Conservation (phyloP, 1,140 invertebrate species). For the Lanistes nyassanus region DNA sequence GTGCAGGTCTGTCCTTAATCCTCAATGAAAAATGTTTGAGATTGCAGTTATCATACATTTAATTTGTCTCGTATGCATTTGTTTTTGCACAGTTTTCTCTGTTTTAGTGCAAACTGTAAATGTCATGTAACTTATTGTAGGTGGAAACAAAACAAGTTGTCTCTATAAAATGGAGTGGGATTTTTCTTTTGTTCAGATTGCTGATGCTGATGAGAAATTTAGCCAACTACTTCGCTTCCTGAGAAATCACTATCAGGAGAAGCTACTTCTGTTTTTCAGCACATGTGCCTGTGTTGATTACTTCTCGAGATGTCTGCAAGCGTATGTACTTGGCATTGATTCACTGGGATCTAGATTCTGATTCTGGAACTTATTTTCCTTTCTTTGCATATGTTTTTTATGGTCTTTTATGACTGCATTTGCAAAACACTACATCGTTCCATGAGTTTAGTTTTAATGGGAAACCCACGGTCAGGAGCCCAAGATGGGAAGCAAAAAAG, state of each 20-base stretch:
- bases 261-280: slow-evolving; percentile 93
- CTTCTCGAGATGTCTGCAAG: slow-evolving; percentile 80
- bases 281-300: slow-evolving; percentile 98
- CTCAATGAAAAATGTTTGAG: too few relatives aligned
- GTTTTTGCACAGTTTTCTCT: background rate
- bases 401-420: background rate
- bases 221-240: slow-evolving; percentile 81
- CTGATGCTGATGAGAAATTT: slow-evolving; percentile 82
- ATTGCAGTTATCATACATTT: background rate
- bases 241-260: slow-evolving; percentile 73
- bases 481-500: too few relatives aligned
- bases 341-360: too few relatives aligned
- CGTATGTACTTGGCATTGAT: slow-evolving; percentile 18
- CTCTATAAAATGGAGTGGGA: too few relatives aligned
- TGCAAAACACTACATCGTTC: background rate
- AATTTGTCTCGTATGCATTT: background rate
- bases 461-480: too few relatives aligned
- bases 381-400: background rate
- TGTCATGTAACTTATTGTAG: background rate
- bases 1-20: background rate
- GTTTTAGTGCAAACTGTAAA: background rate
- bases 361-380: background rate
- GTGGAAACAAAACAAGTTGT: too few relatives aligned
- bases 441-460: too few relatives aligned
- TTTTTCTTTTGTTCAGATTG: slow-evolving; percentile 67